phyloP scores from a whole-genome alignment of 2,797 vertebrate species.

The Benthosema pterotum region DNA sequence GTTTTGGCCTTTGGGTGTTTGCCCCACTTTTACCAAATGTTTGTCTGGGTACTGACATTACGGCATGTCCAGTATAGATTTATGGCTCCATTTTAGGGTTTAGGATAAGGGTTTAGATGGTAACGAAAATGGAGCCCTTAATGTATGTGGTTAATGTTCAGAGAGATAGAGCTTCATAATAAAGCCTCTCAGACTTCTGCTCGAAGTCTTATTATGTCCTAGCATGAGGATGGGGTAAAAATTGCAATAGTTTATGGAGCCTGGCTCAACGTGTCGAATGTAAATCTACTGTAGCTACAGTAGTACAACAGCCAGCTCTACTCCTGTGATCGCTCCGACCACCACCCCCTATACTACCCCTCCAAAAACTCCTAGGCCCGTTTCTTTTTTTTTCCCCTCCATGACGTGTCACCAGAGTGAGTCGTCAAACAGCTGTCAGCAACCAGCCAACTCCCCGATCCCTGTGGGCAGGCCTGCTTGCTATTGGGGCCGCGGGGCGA shows the following conservation, averaged over 20 bases:
- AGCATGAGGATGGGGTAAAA: neutral
- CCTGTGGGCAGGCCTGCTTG: constrained; percentile 7
- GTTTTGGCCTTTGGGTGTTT: too few relatives aligned
- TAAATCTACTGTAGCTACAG: neutral
- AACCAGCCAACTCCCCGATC: neutral
- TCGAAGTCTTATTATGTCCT: too few relatives aligned
- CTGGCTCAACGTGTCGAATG: neutral
- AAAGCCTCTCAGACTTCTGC: neutral
- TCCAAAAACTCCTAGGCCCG: too few relatives aligned
- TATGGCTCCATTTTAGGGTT: too few relatives aligned
- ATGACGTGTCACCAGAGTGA: constrained; percentile 32
- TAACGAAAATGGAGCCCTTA: too few relatives aligned
- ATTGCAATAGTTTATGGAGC: neutral
- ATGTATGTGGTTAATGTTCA: too few relatives aligned
- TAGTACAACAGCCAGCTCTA: neutral
- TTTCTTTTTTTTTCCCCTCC: too few relatives aligned
- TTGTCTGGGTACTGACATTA: too few relatives aligned
- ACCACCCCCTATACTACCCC: neutral
- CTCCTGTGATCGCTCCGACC: neutral
- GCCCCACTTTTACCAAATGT: too few relatives aligned
- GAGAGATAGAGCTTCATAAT: neutral
- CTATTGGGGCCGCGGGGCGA: neutral
- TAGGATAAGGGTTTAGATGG: too few relatives aligned
- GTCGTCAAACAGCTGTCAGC: constrained; percentile 56
- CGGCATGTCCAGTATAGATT: too few relatives aligned